Evolutionary conservation across 2,888 invertebrate species (phyloP).

Genomic region (Pollenia amentaria): DNA sequence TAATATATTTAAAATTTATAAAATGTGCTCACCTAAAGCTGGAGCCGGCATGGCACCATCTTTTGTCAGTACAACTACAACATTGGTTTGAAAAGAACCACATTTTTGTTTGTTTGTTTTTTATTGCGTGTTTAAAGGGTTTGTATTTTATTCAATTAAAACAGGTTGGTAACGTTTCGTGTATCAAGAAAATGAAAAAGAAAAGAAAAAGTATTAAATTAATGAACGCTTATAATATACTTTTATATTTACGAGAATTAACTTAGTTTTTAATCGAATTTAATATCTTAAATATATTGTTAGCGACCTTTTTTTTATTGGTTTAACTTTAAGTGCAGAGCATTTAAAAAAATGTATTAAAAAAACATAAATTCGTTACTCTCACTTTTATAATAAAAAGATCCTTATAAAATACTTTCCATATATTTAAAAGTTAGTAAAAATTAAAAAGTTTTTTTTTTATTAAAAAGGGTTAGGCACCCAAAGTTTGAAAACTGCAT

Average conservation of each 20-base stretch:
- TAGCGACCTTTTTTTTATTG: too few relatives aligned
- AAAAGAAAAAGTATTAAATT: slow-evolving; percentile 42
- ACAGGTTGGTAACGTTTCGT: not conserved
- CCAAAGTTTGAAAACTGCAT: too few relatives aligned
- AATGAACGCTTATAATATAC: slow-evolving; percentile 21
- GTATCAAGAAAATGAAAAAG: slow-evolving; percentile 35
- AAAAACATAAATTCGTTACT: too few relatives aligned
- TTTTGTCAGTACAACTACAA: slow-evolving; percentile 84
- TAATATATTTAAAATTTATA: slow-evolving; percentile 72
- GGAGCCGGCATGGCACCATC: slow-evolving; percentile 85
- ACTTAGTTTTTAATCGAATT: too few relatives aligned
- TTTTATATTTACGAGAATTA: not conserved
- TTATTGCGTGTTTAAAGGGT: slow-evolving; percentile 5
- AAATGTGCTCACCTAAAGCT: slow-evolving; percentile 84
- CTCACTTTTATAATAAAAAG: too few relatives aligned
- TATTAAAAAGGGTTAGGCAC: too few relatives aligned
- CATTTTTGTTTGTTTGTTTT: slow-evolving; percentile 36
- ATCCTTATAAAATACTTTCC: too few relatives aligned
- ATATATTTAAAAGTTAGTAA: too few relatives aligned
- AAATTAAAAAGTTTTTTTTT: too few relatives aligned
- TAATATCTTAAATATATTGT: too few relatives aligned
- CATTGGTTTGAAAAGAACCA: slow-evolving; percentile 67
- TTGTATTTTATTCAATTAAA: slow-evolving; percentile 7
- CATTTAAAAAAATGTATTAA: too few relatives aligned
- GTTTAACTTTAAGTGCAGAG: too few relatives aligned